Evolutionary conservation across 2,113 vertebrate species (phyloP).

Genomic region (Macrotis lagotis): DNA sequence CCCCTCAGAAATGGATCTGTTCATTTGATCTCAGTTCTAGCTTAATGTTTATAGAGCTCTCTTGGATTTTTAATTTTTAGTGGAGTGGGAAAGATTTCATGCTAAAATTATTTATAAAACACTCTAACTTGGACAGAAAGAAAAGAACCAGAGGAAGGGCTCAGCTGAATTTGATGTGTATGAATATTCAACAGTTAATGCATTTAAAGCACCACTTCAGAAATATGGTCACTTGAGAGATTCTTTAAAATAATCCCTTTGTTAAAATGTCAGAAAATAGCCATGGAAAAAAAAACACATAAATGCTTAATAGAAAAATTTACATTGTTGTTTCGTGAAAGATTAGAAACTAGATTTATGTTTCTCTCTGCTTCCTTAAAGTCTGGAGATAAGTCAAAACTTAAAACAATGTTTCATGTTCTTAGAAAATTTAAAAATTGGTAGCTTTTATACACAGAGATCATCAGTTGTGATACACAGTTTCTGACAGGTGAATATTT

Average conservation of each 20-base stretch:
- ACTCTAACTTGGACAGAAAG: conserved; percentile 81
- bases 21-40: not conserved
- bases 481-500: conserved; percentile 79
- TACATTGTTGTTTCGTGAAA: conserved; percentile 51
- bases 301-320: conserved; percentile 59
- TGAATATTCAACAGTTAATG: conserved; percentile 75
- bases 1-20: conserved; percentile 55
- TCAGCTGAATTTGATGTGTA: conserved; percentile 66
- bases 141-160: conserved; percentile 82
- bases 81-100: conserved; percentile 43
- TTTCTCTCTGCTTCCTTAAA: conserved; percentile 10
- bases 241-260: conserved; percentile 74
- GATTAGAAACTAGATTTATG: conserved; percentile 53
- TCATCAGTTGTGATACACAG: conserved; percentile 77
- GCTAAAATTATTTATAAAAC: conserved; percentile 35
- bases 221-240: conserved; percentile 77
- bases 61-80: not conserved
- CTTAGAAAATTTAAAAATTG: conserved; percentile 75
- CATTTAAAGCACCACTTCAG: conserved; percentile 82
- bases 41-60: conserved; percentile 6
- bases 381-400: conserved; percentile 47
- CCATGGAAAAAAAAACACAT: conserved; percentile 70
- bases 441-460: conserved; percentile 72
- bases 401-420: conserved; percentile 71
- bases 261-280: conserved; percentile 75